Evolutionary conservation across 2,113 vertebrate genomes (phyloP).

Genomic region (Numenius arquata): DNA sequence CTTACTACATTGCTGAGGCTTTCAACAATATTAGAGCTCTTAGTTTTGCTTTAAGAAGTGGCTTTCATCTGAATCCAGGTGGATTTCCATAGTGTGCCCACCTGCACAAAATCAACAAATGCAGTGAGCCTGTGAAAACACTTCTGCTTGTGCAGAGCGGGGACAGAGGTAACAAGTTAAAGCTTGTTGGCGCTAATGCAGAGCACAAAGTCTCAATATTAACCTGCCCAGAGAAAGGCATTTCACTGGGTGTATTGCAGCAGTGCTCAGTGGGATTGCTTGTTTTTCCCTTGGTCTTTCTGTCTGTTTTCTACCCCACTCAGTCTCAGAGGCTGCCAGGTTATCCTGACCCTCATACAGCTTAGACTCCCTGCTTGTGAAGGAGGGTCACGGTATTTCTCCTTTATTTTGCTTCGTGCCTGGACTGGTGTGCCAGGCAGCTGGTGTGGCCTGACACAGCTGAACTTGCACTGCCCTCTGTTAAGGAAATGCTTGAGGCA

Average conservation of each 20-base stretch:
- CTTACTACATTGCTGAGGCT: background rate
- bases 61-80: background rate
- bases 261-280: background rate
- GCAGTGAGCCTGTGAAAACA: background rate
- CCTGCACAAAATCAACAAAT: background rate
- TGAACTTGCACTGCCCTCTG: constrained; percentile 5
- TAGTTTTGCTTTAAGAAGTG: background rate
- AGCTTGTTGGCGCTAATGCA: background rate
- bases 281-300: background rate
- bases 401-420: background rate
- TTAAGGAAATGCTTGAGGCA: constrained; percentile 23
- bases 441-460: background rate
- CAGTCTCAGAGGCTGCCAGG: background rate
- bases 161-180: background rate
- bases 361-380: background rate
- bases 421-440: background rate
- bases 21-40: background rate
- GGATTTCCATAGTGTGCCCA: background rate
- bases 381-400: background rate
- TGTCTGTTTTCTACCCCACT: background rate
- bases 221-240: background rate
- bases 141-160: background rate
- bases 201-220: accelerated
- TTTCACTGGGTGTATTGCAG: background rate
- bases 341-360: background rate